These are phyloP conservation scores for Hycleus cichorii DNA, from an alignment of 1,140 invertebrate genomes.

Conservation along the genomic window DNA sequence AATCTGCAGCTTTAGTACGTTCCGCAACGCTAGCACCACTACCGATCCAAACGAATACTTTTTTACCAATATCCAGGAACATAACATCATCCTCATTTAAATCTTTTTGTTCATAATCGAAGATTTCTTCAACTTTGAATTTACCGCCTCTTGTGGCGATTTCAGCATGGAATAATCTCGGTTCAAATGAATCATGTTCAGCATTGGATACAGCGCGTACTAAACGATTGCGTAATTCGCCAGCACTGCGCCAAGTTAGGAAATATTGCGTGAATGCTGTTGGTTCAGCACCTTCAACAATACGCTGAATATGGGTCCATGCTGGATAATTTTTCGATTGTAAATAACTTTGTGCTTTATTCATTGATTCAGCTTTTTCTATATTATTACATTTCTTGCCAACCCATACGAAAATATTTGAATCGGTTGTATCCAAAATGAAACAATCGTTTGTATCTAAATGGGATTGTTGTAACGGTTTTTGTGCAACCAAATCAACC, in stretches of 20 bases:
- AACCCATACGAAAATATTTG: constrained; percentile 80
- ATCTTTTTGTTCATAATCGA: constrained; percentile 58
- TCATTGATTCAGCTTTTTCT: constrained; percentile 73
- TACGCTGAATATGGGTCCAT: constrained; percentile 66
- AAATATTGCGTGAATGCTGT: constrained; percentile 74
- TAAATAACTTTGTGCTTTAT: constrained; percentile 65
- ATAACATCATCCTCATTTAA: constrained; percentile 68
- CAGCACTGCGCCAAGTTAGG: constrained; percentile 59
- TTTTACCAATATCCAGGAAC: constrained; percentile 64
- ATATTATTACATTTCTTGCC: constrained; percentile 67
- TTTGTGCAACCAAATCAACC: constrained; percentile 55
- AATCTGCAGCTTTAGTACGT: constrained; percentile 37
- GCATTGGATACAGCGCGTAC: constrained; percentile 41
- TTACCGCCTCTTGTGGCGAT: constrained; percentile 47
- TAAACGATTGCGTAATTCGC: constrained; percentile 50
- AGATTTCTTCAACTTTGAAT: constrained; percentile 60
- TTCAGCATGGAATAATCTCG: constrained; percentile 60
- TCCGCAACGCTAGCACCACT: constrained; percentile 61
- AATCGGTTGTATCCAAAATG: constrained; percentile 71
- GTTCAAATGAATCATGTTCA: constrained; percentile 32
- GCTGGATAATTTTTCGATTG: constrained; percentile 64
- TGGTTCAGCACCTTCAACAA: constrained; percentile 67
- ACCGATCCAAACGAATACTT: constrained; percentile 71
- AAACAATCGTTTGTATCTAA: constrained; percentile 76
- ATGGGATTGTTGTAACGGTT: constrained; percentile 62